Percentiles rank a stretch among this genome's conserved stretches.
Evolutionary conservation across 2,888 invertebrate genomes (phyloP).

Genomic region (Cybosia mesomella): DNA sequence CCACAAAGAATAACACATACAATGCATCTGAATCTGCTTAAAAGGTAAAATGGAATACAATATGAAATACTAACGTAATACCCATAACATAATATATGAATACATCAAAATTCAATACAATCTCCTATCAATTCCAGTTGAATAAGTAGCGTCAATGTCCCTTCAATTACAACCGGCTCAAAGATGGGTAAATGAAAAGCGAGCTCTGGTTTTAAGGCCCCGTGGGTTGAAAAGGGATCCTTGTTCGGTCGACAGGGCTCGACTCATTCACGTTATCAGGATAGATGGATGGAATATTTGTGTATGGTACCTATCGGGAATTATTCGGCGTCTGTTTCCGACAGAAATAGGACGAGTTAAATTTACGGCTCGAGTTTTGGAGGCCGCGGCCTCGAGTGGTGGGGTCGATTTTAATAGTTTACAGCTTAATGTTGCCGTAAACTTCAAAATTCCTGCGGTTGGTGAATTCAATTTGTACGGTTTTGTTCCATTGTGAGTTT

Average conservation of each 20-base stretch:
- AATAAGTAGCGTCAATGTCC: conserved; percentile 76
- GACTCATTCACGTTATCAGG: conserved; percentile 70
- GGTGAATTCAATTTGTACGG: conserved; percentile 17
- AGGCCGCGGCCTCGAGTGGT: conserved; percentile 28
- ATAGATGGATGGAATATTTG: conserved; percentile 78
- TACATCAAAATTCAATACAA: conserved; percentile 65
- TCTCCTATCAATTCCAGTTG: conserved; percentile 75
- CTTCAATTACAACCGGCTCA: conserved; percentile 76
- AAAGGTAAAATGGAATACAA: conserved; percentile 38
- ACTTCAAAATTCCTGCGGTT: conserved; percentile 38
- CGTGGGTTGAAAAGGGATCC: conserved; percentile 71
- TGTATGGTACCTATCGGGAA: conserved; percentile 72
- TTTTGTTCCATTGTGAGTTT: background rate
- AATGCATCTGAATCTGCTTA: background rate
- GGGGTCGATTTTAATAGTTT: conserved; percentile 50
- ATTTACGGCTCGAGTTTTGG: conserved; percentile 54
- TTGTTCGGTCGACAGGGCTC: conserved; percentile 69
- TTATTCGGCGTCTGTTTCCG: conserved; percentile 66
- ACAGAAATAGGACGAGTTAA: conserved; percentile 69
- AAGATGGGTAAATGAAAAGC: conserved; percentile 80
- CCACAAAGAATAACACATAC: background rate
- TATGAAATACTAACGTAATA: conserved; percentile 40
- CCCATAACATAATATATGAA: conserved; percentile 51
- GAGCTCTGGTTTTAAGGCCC: conserved; percentile 74
- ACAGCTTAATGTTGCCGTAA: conserved; percentile 46